Conservation (phyloP, 1,140 invertebrate genomes). For the Apis dorsata region DNA sequence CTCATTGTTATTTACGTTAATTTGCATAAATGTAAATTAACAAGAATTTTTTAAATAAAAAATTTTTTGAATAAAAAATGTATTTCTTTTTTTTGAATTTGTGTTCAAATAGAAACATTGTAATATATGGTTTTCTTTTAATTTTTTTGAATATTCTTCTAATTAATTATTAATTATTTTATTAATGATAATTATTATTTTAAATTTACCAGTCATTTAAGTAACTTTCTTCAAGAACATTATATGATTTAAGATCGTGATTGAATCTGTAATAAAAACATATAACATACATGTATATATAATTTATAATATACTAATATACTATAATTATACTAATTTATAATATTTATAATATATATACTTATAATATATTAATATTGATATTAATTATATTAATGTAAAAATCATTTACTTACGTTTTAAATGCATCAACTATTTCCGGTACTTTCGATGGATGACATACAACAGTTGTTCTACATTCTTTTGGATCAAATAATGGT, state of each 20-base stretch:
- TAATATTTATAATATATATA: slow-evolving; percentile 35
- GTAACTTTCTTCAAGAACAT: slow-evolving; percentile 81
- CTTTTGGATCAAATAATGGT: slow-evolving; percentile 83
- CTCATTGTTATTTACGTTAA: background rate
- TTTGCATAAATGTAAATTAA: background rate
- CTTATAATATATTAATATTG: slow-evolving; percentile 62
- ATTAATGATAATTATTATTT: no score
- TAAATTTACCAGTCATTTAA: slow-evolving; percentile 74
- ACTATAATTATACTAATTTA: slow-evolving; percentile 68
- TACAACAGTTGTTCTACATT: slow-evolving; percentile 84
- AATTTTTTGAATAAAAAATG: background rate
- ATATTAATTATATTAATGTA: slow-evolving; percentile 34
- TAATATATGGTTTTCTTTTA: slow-evolving; percentile 2
- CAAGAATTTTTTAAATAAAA: background rate
- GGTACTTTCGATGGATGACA: slow-evolving; percentile 88
- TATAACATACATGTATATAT: slow-evolving; percentile 19
- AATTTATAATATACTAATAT: slow-evolving; percentile 72
- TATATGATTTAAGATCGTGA: slow-evolving; percentile 78
- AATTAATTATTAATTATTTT: no score
- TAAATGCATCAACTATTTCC: slow-evolving; percentile 84
- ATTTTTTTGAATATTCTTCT: no score
- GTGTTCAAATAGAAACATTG: background rate
- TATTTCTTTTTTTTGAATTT: background rate
- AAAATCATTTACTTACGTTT: slow-evolving; percentile 81
- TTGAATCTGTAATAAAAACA: slow-evolving; percentile 76